phyloP scores from a whole-genome alignment of 2,888 invertebrate species.

The Chrysina gloriosa region DNA sequence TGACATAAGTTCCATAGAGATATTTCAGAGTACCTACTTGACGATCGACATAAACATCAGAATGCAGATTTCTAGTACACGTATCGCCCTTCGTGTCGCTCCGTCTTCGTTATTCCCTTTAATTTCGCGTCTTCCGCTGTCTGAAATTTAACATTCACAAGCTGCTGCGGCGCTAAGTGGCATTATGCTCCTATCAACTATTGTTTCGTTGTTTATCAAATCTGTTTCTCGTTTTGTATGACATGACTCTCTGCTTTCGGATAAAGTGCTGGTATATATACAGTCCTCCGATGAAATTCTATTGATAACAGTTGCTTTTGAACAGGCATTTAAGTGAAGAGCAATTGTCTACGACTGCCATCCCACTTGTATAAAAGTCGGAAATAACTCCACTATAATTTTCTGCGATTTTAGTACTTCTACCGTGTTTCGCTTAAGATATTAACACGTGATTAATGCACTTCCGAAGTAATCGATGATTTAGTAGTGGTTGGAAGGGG shows the following conservation, averaged over 20 bases:
- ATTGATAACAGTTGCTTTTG: conserved; percentile 3
- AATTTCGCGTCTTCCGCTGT: conserved; percentile 5
- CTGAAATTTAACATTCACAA: conserved; percentile 10
- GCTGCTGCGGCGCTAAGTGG: conserved; percentile 20
- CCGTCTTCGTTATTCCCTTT: conserved; percentile 10
- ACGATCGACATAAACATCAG: conserved; percentile 17
- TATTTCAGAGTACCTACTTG: background rate
- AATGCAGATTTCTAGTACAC: conserved; percentile 14
- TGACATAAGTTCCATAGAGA: background rate
- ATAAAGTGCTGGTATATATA: background rate
- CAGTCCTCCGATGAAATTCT: conserved; percentile 10
- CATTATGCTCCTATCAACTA: conserved; percentile 22
- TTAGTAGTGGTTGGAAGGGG: no score
- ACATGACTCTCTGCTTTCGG: conserved; percentile 13
- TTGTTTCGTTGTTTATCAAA: conserved; percentile 30
- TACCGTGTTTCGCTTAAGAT: background rate
- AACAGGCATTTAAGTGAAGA: conserved; percentile 16
- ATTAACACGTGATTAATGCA: no score
- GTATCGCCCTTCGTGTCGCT: background rate
- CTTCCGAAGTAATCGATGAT: no score
- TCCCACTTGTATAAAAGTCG: background rate
- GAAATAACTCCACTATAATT: background rate
- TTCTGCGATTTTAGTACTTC: background rate
- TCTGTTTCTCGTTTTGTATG: conserved; percentile 25
- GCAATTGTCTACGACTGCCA: conserved; percentile 14